Conservation (phyloP, 2,797 vertebrate genomes). For the Microctenopoma stevenorrisi region DNA sequence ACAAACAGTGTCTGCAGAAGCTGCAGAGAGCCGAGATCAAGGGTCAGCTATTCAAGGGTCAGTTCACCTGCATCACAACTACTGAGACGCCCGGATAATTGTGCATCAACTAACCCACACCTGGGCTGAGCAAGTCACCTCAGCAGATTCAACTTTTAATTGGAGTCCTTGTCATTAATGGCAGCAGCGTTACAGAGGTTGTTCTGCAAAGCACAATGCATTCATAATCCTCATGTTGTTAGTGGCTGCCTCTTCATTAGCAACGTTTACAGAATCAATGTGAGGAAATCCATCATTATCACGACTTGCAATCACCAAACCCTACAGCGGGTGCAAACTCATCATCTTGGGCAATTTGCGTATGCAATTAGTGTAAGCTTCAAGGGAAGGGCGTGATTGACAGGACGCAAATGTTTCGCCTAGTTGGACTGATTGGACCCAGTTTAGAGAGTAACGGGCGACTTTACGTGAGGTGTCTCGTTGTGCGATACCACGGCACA, state of each 20-base stretch:
- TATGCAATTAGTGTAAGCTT: conserved; percentile 74
- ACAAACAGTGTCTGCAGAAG: neutral
- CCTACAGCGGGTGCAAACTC: conserved; percentile 59
- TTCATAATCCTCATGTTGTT: conserved; percentile 60
- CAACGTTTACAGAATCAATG: conserved; percentile 55
- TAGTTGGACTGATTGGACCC: conserved; percentile 51
- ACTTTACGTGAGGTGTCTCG: conserved; percentile 13
- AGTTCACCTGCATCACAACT: too few relatives aligned
- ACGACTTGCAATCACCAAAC: conserved; percentile 68
- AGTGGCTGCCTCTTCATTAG: conserved; percentile 74
- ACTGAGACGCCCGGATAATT: neutral
- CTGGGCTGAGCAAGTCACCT: conserved; percentile 20
- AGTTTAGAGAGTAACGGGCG: conserved; percentile 39
- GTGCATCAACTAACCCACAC: conserved; percentile 11
- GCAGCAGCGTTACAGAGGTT: conserved; percentile 43
- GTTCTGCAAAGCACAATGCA: conserved; percentile 55
- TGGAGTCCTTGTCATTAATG: conserved; percentile 57
- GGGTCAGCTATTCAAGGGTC: too few relatives aligned
- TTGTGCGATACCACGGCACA: conserved; percentile 17
- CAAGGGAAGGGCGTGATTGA: conserved; percentile 69
- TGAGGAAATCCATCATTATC: conserved; percentile 72
- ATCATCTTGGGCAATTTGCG: conserved; percentile 74
- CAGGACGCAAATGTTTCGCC: conserved; percentile 53
- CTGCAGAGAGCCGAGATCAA: too few relatives aligned
- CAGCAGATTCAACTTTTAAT: conserved; percentile 41